Percentiles rank a stretch among this genome's conserved stretches.
Evolutionary conservation across 2,113 vertebrate species (phyloP).

Genomic region (Suricata suricatta): DNA sequence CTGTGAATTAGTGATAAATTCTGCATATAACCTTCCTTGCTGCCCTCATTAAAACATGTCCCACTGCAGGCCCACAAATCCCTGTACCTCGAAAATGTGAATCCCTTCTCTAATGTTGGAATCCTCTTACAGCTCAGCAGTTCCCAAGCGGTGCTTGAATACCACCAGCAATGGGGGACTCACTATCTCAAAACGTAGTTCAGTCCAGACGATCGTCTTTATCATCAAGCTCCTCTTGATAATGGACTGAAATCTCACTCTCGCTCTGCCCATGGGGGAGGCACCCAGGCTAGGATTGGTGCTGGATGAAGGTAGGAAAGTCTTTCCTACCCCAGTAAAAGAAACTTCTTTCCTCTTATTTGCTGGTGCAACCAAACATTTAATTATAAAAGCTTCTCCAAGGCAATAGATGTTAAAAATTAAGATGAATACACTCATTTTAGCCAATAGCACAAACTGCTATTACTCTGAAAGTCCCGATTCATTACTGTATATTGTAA

Average conservation of each 20-base stretch:
- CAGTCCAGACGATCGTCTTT: no score
- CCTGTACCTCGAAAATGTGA: not conserved
- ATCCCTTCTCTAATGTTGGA: not conserved
- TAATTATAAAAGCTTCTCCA: conserved; percentile 83
- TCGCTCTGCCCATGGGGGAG: not conserved
- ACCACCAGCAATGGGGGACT: not conserved
- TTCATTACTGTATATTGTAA: conserved; percentile 83
- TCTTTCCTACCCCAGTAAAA: conserved; percentile 57
- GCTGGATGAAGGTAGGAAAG: not conserved
- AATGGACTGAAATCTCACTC: not conserved
- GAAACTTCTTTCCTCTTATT: conserved; percentile 74
- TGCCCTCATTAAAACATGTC: not conserved
- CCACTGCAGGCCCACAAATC: not conserved
- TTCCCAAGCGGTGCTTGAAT: not conserved
- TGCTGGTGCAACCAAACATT: conserved; percentile 84
- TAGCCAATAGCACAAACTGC: conserved; percentile 78
- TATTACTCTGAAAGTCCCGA: conserved; percentile 82
- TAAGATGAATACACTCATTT: conserved; percentile 85
- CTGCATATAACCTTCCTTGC: not conserved
- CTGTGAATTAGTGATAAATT: not conserved
- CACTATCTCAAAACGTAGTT: not conserved
- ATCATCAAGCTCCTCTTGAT: not conserved
- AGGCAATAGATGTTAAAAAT: conserved; percentile 84
- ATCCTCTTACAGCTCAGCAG: not conserved
- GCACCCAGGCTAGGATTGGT: not conserved